Percentiles rank a stretch among this genome's conserved stretches.
These are phyloP conservation scores for Sylvilagus bachmani DNA, from an alignment of 2,113 vertebrate species.

Conservation along the genomic window DNA sequence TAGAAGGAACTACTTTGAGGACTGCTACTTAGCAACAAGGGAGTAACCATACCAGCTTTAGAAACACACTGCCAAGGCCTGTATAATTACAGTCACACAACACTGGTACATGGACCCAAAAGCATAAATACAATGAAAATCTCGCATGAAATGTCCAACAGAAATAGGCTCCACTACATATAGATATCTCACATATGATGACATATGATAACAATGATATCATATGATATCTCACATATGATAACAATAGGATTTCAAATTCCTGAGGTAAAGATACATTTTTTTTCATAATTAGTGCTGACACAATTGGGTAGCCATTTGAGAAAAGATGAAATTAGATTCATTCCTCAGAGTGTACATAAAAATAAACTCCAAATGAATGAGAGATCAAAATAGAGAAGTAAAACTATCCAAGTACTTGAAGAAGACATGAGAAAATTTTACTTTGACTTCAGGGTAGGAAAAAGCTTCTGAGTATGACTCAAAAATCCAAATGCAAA, in stretches of 20 bases:
- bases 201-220: no score
- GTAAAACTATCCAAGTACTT: background rate
- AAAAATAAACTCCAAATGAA: background rate
- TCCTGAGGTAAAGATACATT: background rate
- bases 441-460: background rate
- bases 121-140: background rate
- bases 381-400: background rate
- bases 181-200: no score
- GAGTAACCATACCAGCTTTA: background rate
- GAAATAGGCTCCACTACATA: background rate
- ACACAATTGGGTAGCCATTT: slow-evolving; percentile 23
- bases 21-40: background rate
- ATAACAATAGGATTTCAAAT: background rate
- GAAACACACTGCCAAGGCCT: background rate
- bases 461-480: background rate
- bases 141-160: background rate
- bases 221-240: background rate
- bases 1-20: background rate
- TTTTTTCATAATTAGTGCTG: background rate
- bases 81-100: slow-evolving; percentile 13
- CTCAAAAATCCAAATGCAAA: slow-evolving; percentile 22
- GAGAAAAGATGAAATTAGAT: slow-evolving; percentile 45
- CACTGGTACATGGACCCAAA: background rate
- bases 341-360: background rate
- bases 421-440: background rate